phyloP scores from a whole-genome alignment of 2,113 vertebrate species.

The Chamaetylas fuelleborni region DNA sequence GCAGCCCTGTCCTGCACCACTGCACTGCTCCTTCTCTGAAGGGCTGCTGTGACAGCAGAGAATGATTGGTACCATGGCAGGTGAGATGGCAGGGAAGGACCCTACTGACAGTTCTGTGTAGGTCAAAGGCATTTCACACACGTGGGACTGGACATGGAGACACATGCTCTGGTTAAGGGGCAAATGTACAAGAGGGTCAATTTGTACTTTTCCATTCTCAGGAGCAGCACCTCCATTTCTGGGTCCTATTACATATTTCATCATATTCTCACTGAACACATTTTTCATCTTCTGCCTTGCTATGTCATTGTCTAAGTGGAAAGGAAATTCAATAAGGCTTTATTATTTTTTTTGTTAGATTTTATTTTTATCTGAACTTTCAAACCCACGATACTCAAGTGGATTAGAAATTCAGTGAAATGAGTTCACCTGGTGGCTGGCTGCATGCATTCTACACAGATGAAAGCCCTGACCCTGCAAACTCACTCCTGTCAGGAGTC shows the following conservation, averaged over 20 bases:
- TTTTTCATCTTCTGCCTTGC: background rate
- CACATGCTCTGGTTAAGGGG: background rate
- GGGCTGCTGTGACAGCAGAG: background rate
- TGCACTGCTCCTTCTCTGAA: background rate
- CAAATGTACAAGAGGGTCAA: background rate
- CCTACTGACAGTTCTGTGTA: fast-evolving
- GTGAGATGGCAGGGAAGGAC: background rate
- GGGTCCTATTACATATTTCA: background rate
- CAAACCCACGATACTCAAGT: background rate
- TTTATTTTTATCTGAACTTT: constrained; percentile 42
- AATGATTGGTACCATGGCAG: background rate
- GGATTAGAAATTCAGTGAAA: background rate
- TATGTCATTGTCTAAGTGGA: constrained; percentile 21
- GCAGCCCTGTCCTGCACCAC: background rate
- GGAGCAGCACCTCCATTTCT: background rate
- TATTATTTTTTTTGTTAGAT: background rate
- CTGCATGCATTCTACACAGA: background rate
- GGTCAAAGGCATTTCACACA: background rate
- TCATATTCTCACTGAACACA: background rate
- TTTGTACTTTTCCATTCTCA: background rate
- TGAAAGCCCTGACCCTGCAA: constrained; percentile 31
- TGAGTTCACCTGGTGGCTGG: constrained; percentile 7
- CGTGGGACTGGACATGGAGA: background rate
- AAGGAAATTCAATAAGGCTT: constrained; percentile 28
- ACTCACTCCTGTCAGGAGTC: background rate